Conservation (phyloP, 2,888 invertebrate species). For the Gymnocheta viridis region DNA sequence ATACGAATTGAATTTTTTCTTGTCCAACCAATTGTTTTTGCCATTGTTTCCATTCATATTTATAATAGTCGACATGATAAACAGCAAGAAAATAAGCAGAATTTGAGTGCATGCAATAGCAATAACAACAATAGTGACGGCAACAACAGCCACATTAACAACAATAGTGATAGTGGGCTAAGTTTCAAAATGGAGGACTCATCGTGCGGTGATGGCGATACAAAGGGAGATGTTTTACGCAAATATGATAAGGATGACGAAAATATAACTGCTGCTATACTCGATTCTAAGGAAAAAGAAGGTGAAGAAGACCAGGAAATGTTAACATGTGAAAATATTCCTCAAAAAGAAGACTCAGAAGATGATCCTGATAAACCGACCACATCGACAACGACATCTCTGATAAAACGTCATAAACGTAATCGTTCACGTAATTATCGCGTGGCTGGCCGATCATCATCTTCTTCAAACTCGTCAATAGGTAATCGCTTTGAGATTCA, state of each 20-base stretch:
- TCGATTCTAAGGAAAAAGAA: neutral
- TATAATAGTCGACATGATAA: slow-evolving; percentile 44
- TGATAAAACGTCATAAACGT: slow-evolving; percentile 60
- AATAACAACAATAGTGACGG: slow-evolving; percentile 39
- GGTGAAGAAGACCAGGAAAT: neutral
- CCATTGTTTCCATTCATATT: neutral
- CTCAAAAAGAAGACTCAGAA: neutral
- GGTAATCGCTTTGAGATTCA: neutral
- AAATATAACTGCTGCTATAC: neutral
- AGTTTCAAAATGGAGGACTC: slow-evolving; percentile 68
- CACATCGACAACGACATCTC: slow-evolving; percentile 31
- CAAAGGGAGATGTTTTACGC: neutral
- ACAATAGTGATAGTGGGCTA: slow-evolving; percentile 63
- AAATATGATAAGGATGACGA: neutral
- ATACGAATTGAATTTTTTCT: neutral
- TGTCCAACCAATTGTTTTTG: neutral
- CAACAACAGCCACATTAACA: slow-evolving; percentile 43
- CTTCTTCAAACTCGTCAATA: slow-evolving; percentile 35
- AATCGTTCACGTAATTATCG: slow-evolving; percentile 64
- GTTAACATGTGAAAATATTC: neutral
- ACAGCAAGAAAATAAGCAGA: slow-evolving; percentile 27
- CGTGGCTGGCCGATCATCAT: slow-evolving; percentile 34
- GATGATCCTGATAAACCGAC: slow-evolving; percentile 35
- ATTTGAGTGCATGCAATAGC: slow-evolving; percentile 34
- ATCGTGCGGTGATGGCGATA: slow-evolving; percentile 24